These are phyloP conservation scores for Smithornis capensis DNA, from an alignment of 2,113 vertebrate species.

Conservation along the genomic window DNA sequence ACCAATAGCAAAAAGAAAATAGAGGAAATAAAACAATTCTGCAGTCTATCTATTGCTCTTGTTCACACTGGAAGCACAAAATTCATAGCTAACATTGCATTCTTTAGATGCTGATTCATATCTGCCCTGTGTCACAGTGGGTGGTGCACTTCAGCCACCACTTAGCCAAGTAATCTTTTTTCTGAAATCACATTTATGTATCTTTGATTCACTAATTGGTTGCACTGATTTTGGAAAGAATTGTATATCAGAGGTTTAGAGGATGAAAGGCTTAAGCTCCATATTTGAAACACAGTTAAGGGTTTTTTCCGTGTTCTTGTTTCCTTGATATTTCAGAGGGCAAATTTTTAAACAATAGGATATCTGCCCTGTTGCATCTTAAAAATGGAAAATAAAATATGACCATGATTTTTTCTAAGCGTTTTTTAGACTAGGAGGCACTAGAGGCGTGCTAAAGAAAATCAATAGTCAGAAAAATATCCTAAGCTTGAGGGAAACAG, in stretches of 20 bases:
- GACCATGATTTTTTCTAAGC: background rate
- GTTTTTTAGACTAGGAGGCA: background rate
- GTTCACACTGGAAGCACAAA: background rate
- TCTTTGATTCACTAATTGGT: background rate
- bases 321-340: background rate
- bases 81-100: background rate
- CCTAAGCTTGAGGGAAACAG: background rate
- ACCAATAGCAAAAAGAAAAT: background rate
- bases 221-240: background rate
- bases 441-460: background rate
- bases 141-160: background rate
- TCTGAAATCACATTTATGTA: background rate
- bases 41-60: background rate
- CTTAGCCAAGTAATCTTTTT: background rate
- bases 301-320: background rate
- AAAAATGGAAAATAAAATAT: background rate
- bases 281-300: background rate
- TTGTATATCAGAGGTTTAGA: background rate
- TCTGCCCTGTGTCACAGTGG: accelerated
- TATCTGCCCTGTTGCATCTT: background rate
- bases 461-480: background rate
- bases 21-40: background rate
- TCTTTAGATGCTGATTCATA: background rate
- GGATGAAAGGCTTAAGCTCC: background rate
- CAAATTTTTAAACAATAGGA: background rate